Evolutionary conservation across 2,113 vertebrate species (phyloP), one percentile per base, ranked within the genome.

Genomic region (Bambusicola thoracicus): DNA sequence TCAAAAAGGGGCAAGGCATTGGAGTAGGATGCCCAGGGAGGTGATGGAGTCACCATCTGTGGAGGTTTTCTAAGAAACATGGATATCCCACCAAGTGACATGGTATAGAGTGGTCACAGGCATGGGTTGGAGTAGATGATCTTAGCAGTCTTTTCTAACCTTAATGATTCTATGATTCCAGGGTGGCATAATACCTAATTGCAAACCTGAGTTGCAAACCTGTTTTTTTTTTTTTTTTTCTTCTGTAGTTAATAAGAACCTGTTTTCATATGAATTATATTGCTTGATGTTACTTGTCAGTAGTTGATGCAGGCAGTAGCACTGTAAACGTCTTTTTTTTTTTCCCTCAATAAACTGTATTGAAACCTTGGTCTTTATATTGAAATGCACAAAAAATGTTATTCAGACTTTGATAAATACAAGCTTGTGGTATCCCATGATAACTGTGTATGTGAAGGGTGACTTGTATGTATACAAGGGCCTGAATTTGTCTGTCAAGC

Each of bases 391-490:
- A 65, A 30, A 49, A 68, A 70, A 18, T 14, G 5, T 30, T 27
- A 17, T 36, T 36, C 3, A 1, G 38, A 6, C 5, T 46, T 43
- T 17, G 24, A n/a, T 12, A 27, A 5, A 16, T 40, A 3, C 15
- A 22, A 15, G 7, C 6, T 84, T 14, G 4, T 34, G 38, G 10
- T 10, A 1, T 17, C 2, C 19, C 27, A 86, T 10, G 6, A 20
- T 63, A 32, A 20, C 4, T 65, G 66, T 18, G 32, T 27, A 44
- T 5, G 9, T 0, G 11, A 70, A 49, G 25, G 17, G 32, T 55
- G n/a, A 38, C 32, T 63, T 11, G 2, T 27, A 44, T 5, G 9
- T 0, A 1, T n/a, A 58, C 11, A 8, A 0, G 5, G 8, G 38
- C 7, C 27, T 20, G 49, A 48, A 41, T 3, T 6, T 6, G 2